Conservation (phyloP, 2,113 vertebrate species). For the Dermatemys mawii region DNA sequence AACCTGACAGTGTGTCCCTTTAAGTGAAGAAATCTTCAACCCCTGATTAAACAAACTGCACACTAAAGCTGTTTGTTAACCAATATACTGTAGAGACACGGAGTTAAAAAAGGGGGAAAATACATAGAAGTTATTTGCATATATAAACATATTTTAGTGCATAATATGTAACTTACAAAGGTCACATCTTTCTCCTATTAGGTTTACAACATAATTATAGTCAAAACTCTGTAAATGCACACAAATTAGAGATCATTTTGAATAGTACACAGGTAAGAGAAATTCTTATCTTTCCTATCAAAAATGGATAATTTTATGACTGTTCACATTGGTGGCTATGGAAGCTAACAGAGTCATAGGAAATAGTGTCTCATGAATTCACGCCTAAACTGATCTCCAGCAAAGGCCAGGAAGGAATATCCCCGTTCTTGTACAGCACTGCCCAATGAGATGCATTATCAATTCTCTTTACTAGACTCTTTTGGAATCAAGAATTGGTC, state of each 20-base stretch:
- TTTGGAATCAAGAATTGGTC: background rate
- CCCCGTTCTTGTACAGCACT: rapidly evolving
- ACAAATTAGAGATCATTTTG: background rate
- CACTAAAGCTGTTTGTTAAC: background rate
- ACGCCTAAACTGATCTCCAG: background rate
- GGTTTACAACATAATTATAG: rapidly evolving
- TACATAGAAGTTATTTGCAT: background rate
- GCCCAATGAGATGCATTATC: rapidly evolving
- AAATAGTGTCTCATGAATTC: background rate
- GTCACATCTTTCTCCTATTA: background rate
- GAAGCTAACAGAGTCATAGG: rapidly evolving
- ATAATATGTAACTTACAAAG: background rate
- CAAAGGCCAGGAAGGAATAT: background rate
- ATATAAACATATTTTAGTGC: rapidly evolving
- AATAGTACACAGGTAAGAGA: background rate
- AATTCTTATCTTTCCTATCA: background rate
- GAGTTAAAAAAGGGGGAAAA: background rate
- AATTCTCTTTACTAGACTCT: background rate
- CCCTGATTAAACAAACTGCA: background rate
- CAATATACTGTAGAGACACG: rapidly evolving
- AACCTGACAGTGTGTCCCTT: rapidly evolving
- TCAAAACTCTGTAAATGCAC: background rate
- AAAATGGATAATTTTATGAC: background rate
- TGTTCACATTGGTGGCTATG: rapidly evolving
- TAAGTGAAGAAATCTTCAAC: rapidly evolving